Percentiles rank a stretch among this genome's conserved stretches.
Evolutionary conservation across 2,888 invertebrate species (phyloP).

Genomic region (Xanthia icteritia): DNA sequence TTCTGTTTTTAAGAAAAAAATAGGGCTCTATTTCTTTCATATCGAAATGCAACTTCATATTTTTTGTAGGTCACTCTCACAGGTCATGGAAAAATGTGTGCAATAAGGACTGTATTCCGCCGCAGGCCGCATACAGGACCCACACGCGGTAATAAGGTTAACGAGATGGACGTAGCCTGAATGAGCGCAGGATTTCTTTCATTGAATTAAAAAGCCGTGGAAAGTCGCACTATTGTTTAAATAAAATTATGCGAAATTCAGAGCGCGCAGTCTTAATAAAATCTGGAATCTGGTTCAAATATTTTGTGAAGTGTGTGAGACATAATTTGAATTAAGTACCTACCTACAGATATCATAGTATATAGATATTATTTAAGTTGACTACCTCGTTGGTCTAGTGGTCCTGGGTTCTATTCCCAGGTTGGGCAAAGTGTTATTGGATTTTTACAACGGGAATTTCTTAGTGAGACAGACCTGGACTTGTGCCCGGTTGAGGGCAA

Average conservation of each 20-base stretch:
- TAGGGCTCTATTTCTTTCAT: constrained; percentile 41
- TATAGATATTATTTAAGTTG: too few relatives aligned
- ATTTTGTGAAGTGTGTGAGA: constrained; percentile 5
- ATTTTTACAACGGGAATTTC: too few relatives aligned
- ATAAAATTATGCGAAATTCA: constrained; percentile 37
- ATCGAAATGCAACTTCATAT: constrained; percentile 44
- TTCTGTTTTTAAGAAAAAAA: constrained; percentile 1
- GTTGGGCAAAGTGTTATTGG: too few relatives aligned
- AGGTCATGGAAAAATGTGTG: constrained; percentile 66
- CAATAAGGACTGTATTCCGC: constrained; percentile 61
- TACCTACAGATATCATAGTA: not conserved
- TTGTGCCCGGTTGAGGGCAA: too few relatives aligned
- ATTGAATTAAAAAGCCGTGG: constrained; percentile 76
- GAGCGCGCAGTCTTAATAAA: constrained; percentile 14
- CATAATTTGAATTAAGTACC: not conserved
- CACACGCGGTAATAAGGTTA: constrained; percentile 84
- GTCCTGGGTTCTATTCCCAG: too few relatives aligned
- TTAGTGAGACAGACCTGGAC: too few relatives aligned
- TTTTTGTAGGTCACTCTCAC: constrained; percentile 68
- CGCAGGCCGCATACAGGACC: constrained; percentile 71
- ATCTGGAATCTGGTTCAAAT: constrained; percentile 3
- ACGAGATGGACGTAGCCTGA: constrained; percentile 82
- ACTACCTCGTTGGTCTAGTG: too few relatives aligned
- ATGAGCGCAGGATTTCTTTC: constrained; percentile 80
- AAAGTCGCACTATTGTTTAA: constrained; percentile 55